Evolutionary conservation across 2,113 vertebrate genomes (phyloP), one percentile per base, ranked within the genome.

Genomic region (Empidonax alnorum): DNA sequence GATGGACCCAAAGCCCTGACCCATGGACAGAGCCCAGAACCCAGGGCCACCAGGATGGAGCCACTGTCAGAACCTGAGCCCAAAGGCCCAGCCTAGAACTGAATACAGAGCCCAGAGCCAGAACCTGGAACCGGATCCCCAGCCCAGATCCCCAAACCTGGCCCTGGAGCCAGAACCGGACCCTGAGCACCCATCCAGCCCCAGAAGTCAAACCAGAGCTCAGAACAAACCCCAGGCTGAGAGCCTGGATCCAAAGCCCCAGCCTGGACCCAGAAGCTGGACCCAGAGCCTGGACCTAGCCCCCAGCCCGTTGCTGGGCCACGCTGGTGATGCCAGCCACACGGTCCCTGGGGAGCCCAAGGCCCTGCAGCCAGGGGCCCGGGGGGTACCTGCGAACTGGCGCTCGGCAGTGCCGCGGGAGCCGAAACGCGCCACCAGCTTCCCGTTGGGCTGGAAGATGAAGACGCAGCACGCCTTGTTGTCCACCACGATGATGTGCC

Each of bases 391-490:
- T 98, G 99, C 98, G 41, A 99, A 99, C 96, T 99, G 99, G 79
- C 98, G 97, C 93, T 99, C 99, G 20, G 98, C 98, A 0, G 99
- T 98, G 69, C 99, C 99, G 3, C 98, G 98, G 83, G 98, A 98
- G 14, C 99, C 99, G 12, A 99, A 99, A 78, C 98, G 98, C 31
- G 99, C 99, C 97, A 99, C 98, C 28, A 99, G 97, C 89, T 99
- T 99, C 69, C 99, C 99, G 5, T 99, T 99, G 88, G 99, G 98
- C 96, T 99, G 99, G 97, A 99, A 99, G 97, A 99, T 99, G 97
- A 99, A 99, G 96, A 99, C 98, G n/a, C 99, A 99, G 96, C 99
- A 99, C 31, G 99, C 99, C 90, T 99, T 99, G 96, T 99, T 99
- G 96, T 99, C 99, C 12, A 99, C 99, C 10, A 99, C 99, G 61